These are phyloP conservation scores for Formica aserva DNA, from an alignment of 2,888 invertebrate species.

Conservation along the genomic window DNA sequence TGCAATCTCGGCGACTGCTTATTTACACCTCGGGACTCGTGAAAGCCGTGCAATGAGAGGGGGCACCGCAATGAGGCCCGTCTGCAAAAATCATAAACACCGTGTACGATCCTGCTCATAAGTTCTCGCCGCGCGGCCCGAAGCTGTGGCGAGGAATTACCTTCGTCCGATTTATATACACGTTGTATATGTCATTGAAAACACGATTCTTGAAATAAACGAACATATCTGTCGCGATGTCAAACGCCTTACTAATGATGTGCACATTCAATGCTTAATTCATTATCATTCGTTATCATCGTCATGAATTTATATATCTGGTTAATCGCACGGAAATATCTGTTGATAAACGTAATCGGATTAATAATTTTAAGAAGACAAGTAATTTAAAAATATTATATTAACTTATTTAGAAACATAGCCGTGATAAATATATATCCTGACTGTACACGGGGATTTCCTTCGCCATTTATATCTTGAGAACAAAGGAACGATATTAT, in stretches of 20 bases:
- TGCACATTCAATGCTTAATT: too few relatives aligned
- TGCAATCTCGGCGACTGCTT: slow-evolving; percentile 82
- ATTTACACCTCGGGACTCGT: slow-evolving; percentile 81
- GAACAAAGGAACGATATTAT: neutral
- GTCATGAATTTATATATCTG: neutral
- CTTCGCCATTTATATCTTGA: neutral
- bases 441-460: neutral
- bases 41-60: slow-evolving; percentile 66
- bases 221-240: slow-evolving; percentile 6
- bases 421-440: neutral
- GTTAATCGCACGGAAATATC: neutral
- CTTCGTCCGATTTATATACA: slow-evolving; percentile 51
- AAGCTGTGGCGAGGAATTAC: slow-evolving; percentile 61
- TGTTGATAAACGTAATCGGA: neutral
- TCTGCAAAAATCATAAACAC: slow-evolving; percentile 82
- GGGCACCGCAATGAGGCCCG: slow-evolving; percentile 71
- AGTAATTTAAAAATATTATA: neutral
- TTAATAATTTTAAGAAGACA: neutral
- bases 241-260: neutral
- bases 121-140: slow-evolving; percentile 55
- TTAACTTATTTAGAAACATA: neutral
- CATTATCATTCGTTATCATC: neutral
- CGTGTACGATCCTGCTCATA: slow-evolving; percentile 69
- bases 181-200: slow-evolving; percentile 31
- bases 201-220: slow-evolving; percentile 18